These are phyloP conservation scores for Thysanoteuthis rhombus DNA, from an alignment of 2,888 invertebrate genomes.

Conservation along the genomic window DNA sequence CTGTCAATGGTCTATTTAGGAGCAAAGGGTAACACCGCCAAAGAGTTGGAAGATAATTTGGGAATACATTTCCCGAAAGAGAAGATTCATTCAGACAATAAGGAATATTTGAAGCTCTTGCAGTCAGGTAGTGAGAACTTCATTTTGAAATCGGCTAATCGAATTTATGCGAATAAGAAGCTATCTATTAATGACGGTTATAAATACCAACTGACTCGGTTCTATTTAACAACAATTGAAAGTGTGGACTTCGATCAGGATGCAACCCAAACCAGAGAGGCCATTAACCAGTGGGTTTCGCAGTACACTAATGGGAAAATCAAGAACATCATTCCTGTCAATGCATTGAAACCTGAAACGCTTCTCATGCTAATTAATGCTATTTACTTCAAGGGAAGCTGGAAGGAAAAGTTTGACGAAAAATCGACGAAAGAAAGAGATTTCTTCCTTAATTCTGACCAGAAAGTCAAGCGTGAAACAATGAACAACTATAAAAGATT, in stretches of 20 bases:
- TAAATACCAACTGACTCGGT: slow-evolving; percentile 41
- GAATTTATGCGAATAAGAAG: slow-evolving; percentile 47
- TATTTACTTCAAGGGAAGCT: slow-evolving; percentile 70
- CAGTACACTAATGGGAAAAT: slow-evolving; percentile 84
- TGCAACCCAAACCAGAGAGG: slow-evolving; percentile 61
- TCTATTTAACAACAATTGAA: slow-evolving; percentile 47
- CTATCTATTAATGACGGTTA: slow-evolving; percentile 48
- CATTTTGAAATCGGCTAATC: slow-evolving; percentile 57
- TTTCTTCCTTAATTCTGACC: slow-evolving; percentile 70
- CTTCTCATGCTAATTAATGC: slow-evolving; percentile 69
- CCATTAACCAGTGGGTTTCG: slow-evolving; percentile 86
- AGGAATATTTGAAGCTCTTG: slow-evolving; percentile 41
- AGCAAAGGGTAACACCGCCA: slow-evolving; percentile 62
- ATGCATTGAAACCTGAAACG: slow-evolving; percentile 62
- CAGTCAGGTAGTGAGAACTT: slow-evolving; percentile 40
- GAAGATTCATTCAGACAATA: slow-evolving; percentile 38
- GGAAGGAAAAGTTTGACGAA: slow-evolving; percentile 49
- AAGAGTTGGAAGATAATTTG: slow-evolving; percentile 54
- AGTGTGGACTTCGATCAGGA: slow-evolving; percentile 60
- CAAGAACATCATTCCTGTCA: slow-evolving; percentile 76
- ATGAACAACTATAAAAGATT: slow-evolving; percentile 76
- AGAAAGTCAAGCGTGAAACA: slow-evolving; percentile 74
- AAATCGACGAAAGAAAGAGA: slow-evolving; percentile 54
- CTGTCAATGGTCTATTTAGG: slow-evolving; percentile 67
- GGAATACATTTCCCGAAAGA: slow-evolving; percentile 39